Percentiles rank a stretch among this genome's conserved stretches.
Evolutionary conservation across 2,888 invertebrate species (phyloP).

Genomic region (Meloe dianella): DNA sequence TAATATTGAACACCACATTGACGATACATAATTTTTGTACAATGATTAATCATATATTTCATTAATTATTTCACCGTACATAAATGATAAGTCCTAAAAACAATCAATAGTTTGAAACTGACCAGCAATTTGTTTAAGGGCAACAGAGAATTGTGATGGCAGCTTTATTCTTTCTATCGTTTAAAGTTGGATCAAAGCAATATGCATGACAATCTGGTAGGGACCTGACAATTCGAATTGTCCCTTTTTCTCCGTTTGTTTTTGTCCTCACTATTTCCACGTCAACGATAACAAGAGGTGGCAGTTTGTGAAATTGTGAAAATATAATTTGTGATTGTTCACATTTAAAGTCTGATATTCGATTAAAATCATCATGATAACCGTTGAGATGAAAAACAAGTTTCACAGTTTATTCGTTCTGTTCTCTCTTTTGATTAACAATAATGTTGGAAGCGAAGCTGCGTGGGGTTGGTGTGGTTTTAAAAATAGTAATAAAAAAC

Average conservation of each 20-base stretch:
- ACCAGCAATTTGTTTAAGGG: conserved; percentile 41
- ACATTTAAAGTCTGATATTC: background rate
- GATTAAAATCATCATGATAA: background rate
- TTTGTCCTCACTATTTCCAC: background rate
- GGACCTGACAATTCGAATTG: conserved; percentile 40
- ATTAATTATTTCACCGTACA: background rate
- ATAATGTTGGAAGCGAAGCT: conserved; percentile 22
- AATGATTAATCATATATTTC: background rate
- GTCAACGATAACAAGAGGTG: conserved; percentile 25
- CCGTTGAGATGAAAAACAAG: background rate
- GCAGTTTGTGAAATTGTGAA: background rate
- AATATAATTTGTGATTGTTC: background rate
- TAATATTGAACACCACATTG: background rate
- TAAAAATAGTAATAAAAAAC: conserved; percentile 32
- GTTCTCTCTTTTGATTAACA: conserved; percentile 25
- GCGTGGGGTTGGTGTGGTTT: conserved; percentile 26
- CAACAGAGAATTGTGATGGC: too few species aligned
- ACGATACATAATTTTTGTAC: background rate
- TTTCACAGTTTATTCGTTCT: background rate
- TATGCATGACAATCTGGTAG: conserved; percentile 38
- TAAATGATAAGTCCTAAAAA: background rate
- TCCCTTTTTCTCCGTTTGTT: conserved; percentile 21
- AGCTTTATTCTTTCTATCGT: conserved; percentile 40
- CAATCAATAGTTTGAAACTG: conserved; percentile 26
- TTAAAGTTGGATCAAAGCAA: conserved; percentile 37